Evolutionary conservation across 2,888 invertebrate genomes (phyloP).

Genomic region (Caenorhabditis doughertyi): DNA sequence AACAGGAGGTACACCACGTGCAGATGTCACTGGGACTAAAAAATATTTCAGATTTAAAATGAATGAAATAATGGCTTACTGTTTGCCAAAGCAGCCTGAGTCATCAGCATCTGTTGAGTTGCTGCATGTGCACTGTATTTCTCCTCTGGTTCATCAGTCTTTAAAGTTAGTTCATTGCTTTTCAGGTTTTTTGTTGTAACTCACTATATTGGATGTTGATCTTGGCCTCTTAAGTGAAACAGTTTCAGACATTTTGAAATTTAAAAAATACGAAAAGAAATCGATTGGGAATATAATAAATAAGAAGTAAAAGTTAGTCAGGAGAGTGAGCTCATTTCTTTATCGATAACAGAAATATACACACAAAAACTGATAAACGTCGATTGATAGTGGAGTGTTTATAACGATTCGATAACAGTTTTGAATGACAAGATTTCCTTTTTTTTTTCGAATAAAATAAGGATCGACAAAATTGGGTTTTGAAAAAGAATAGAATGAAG

Average conservation of each 20-base stretch:
- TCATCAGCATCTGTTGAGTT: slow-evolving; percentile 23
- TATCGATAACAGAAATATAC: slow-evolving; percentile 31
- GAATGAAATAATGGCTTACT: slow-evolving; percentile 3
- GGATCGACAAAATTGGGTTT: slow-evolving; percentile 32
- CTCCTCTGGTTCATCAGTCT: slow-evolving; percentile 54
- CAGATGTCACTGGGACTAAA: slow-evolving; percentile 14
- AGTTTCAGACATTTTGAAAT: slow-evolving; percentile 33
- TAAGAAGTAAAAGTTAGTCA: slow-evolving; percentile 52
- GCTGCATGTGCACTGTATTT: slow-evolving; percentile 20
- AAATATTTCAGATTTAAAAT: too few species aligned
- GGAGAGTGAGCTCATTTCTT: slow-evolving; percentile 43
- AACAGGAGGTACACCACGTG: slow-evolving; percentile 25
- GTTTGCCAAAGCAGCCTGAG: slow-evolving; percentile 10
- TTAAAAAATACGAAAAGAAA: slow-evolving; percentile 8
- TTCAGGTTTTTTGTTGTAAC: neutral
- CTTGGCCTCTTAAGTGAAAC: slow-evolving; percentile 40
- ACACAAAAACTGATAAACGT: slow-evolving; percentile 16
- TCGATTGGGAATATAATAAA: slow-evolving; percentile 17
- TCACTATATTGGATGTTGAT: slow-evolving; percentile 24
- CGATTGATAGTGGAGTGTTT: slow-evolving; percentile 25
- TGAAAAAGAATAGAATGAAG: slow-evolving; percentile 6
- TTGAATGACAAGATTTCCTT: neutral
- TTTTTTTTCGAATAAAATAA: slow-evolving; percentile 11
- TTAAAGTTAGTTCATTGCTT: neutral
- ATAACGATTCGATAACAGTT: slow-evolving; percentile 27